Evolutionary conservation across 2,888 invertebrate species (phyloP).

Genomic region (Pomacea canaliculata): DNA sequence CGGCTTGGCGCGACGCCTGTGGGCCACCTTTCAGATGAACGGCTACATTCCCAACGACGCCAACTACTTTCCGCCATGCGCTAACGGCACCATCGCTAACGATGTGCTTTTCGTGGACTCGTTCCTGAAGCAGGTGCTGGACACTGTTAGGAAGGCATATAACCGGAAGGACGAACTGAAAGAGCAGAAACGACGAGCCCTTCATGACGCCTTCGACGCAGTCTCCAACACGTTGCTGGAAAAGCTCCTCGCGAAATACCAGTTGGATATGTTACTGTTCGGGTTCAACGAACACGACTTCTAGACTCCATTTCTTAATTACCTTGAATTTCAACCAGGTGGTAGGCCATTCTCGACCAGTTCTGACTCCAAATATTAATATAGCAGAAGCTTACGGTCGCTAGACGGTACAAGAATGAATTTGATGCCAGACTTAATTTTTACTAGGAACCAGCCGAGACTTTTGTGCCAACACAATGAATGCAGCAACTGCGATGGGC

Average conservation of each 20-base stretch:
- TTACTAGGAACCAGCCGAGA: no score
- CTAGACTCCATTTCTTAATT: neutral
- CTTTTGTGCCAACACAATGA: no score
- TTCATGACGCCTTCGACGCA: neutral
- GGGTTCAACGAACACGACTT: conserved; percentile 13
- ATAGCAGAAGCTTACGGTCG: no score
- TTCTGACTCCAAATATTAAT: no score
- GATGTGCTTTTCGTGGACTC: neutral
- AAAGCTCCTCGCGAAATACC: conserved; percentile 10
- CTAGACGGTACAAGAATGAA: no score
- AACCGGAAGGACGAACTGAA: neutral
- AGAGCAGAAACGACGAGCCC: neutral
- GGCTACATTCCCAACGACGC: conserved; percentile 40
- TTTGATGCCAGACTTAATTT: no score
- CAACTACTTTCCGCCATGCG: neutral
- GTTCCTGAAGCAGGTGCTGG: conserved; percentile 6
- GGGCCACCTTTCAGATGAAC: conserved; percentile 43
- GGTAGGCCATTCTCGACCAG: no score
- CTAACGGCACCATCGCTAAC: neutral
- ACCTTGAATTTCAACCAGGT: no score
- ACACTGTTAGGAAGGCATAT: neutral
- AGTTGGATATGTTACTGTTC: conserved; percentile 9
- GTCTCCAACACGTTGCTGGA: neutral
- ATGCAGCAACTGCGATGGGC: no score
- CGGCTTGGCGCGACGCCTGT: conserved; percentile 35